These are phyloP conservation scores for Orcinus orca DNA, from an alignment of 2,113 vertebrate species.

Conservation along the genomic window DNA sequence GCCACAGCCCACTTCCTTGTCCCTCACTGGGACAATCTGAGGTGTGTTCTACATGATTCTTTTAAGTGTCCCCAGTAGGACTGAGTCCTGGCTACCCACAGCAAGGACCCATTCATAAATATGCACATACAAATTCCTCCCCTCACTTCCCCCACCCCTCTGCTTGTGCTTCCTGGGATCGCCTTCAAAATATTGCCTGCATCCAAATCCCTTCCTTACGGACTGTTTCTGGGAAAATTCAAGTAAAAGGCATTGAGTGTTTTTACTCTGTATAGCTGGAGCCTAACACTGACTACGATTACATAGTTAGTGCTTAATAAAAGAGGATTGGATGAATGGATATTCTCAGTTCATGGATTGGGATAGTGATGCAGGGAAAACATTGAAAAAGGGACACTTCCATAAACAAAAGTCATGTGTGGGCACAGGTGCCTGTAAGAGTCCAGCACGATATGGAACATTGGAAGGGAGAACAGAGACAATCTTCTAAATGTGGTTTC, in stretches of 20 bases:
- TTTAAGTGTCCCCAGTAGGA: background rate
- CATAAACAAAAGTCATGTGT: constrained; percentile 19
- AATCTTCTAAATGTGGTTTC: background rate
- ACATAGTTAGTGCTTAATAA: background rate
- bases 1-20: fast-evolving
- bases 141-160: background rate
- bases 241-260: background rate
- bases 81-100: background rate
- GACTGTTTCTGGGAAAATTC: background rate
- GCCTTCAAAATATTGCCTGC: background rate
- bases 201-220: background rate
- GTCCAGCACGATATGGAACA: background rate
- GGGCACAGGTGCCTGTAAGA: background rate
- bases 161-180: background rate
- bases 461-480: background rate
- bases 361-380: background rate
- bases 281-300: background rate
- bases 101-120: background rate
- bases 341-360: background rate
- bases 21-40: background rate
- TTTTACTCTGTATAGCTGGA: background rate
- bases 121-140: background rate
- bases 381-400: background rate
- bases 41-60: background rate
- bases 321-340: background rate